Conservation (phyloP, 2,797 vertebrate genomes). For the Sebastes oblongus region DNA sequence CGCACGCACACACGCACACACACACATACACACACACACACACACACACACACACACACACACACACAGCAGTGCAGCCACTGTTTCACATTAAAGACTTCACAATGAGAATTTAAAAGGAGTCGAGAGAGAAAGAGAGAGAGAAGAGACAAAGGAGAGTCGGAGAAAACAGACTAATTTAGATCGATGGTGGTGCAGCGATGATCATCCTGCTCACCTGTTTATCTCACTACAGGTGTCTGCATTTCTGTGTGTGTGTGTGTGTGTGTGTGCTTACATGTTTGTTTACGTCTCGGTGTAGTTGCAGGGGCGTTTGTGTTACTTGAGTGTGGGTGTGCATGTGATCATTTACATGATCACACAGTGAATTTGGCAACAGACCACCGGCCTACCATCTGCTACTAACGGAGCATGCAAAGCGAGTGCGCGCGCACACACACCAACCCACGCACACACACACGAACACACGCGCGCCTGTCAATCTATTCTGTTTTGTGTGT, state of each 20-base stretch:
- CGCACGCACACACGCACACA: not conserved
- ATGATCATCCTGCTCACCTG: conserved; percentile 33
- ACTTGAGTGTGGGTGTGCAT: conserved; percentile 48
- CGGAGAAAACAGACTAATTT: not conserved
- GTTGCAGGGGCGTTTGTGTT: conserved; percentile 48
- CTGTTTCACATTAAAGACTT: conserved; percentile 54
- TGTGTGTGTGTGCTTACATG: not conserved
- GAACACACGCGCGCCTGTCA: conserved; percentile 57
- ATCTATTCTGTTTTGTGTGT: conserved; percentile 47
- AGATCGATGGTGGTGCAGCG: not conserved
- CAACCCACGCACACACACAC: conserved; percentile 3
- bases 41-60: not conserved
- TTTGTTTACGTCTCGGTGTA: conserved; percentile 42
- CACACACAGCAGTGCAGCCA: not conserved
- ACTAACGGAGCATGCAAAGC: conserved; percentile 50
- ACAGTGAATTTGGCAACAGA: conserved; percentile 69
- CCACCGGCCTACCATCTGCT: conserved; percentile 71
- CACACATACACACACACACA: not conserved
- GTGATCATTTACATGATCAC: conserved; percentile 76
- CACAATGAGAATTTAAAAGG: conserved; percentile 33
- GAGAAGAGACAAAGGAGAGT: conserved; percentile 11
- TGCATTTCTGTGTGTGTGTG: not conserved
- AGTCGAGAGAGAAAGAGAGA: not conserved
- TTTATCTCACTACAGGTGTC: conserved; percentile 34
- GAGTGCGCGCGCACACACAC: not conserved